Base-by-base conservation (phyloP, 2,888 invertebrate genomes). In the Arge pagana region DNA sequence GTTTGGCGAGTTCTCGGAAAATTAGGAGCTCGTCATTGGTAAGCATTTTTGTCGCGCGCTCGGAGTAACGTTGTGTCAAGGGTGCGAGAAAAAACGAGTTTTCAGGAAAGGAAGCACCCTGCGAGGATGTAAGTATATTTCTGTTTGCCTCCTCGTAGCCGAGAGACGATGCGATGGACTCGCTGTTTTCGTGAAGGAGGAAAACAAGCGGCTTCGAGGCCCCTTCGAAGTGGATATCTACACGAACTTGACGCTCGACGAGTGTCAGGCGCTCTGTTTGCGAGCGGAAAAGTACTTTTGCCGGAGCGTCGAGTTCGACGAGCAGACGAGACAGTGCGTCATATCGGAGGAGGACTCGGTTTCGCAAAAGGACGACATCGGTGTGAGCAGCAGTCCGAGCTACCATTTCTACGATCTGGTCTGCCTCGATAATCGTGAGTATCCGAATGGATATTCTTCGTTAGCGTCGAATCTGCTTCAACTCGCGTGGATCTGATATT, bases 291-390 rank as follows among this genome's bases (percentile, higher is more conserved):
- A 91, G 83, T 93, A 90, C 72, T 91, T 92, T 67, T 93, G 93
- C 70, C 87, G 93, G 23, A 93, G 93, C 2, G 88, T 94, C 36
- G 92, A 93, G 71, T 93, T 90, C 69, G 93, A 94, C 67, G 91
- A 91, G 61, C 88, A 89, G 81, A 89, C 89, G 3, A 85, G 88
- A 50, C 88, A 89, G 65, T 94, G 94, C 66, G 88, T 91, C n/a
- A 81, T 94, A 33, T 93, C 92, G 1, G 93, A 93, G 76, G 94
- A 94, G 77, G 93, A 94, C 72, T 93, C 93, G 0, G 86, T 90
- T 31, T 93, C 92, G 0, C 91, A 92, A 72, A 90, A 91, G 70
- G 91, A 93, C 72, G 92, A 93, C 70, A 86, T 93, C 63, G 88
- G 90, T 40, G 86, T 88, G 26, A 90, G 90, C 73, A 90, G 87